Evolutionary conservation across 2,888 invertebrate species (phyloP), one percentile per base, ranked within the genome.

Genomic region (Nezara viridula): DNA sequence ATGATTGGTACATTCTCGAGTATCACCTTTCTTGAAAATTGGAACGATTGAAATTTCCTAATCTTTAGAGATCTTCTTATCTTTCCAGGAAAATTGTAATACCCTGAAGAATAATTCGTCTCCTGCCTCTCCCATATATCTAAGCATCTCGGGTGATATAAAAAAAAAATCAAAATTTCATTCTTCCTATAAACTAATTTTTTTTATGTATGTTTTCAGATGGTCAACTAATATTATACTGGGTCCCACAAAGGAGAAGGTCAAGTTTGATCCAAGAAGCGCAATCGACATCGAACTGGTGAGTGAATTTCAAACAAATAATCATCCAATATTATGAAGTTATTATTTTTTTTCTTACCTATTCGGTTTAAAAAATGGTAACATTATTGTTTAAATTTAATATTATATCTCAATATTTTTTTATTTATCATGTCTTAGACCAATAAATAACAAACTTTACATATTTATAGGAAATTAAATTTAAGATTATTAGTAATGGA

Each of bases 281-380:
- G 88, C 90, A 77, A 89, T 90, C 52, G 90, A 90, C 89, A 90
- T 90, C 90, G 90, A 90, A 90, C 90, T 90, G 90, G 90, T 90
- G 86, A 89, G 90, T 88, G 9, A 24, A 24, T n/a, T 49, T 27
- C 6, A 44, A 14, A n/a, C 16, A 40, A 6, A 66, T 32, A 66
- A 32, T 66, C 1, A 27, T 55, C 9, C 32, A 19, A 66, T 66
- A 66, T 66, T 19, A 19, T 37, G 32, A 14, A 27, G 3, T 60
- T 9, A 60, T 12, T 2, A 12, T 60, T 60, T 27, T 27, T n/a
- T 60, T 60, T 60, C 27, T 7, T 60, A 27, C n/a, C 60, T 27
- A 9, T 60, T 7, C 4, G 12, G 60, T 60, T 66, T 32, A 32
- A 66, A 66, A 66, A 37, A 32, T 32, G 4, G 2, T 66, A 3